Conservation (phyloP, 2,888 invertebrate genomes). For the Gymnoscelis rufifasciata region DNA sequence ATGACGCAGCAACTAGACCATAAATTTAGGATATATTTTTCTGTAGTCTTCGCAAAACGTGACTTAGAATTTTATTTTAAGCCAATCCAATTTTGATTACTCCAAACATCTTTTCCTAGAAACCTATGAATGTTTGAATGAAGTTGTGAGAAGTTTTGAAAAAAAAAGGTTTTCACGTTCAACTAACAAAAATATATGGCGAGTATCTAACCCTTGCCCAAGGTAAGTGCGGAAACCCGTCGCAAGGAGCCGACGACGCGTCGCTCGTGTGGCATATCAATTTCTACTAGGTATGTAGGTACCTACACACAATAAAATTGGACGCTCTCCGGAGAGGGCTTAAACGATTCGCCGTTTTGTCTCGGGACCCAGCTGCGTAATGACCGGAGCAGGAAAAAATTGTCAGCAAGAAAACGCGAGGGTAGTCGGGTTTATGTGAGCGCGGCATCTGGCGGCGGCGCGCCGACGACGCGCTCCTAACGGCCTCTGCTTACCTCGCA, state of each 20-base stretch:
- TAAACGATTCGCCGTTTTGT: slow-evolving; percentile 80
- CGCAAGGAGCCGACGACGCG: slow-evolving; percentile 45
- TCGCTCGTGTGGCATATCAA: slow-evolving; percentile 73
- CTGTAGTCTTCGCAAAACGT: too few species aligned
- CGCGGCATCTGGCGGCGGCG: slow-evolving; percentile 60
- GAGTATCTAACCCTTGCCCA: too few species aligned
- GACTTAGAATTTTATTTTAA: too few species aligned
- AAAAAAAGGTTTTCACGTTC: too few species aligned
- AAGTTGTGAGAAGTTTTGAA: too few species aligned
- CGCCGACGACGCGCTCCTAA: slow-evolving; percentile 70
- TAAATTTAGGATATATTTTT: too few species aligned
- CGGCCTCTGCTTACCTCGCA: slow-evolving; percentile 78
- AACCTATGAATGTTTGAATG: too few species aligned
- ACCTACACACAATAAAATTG: slow-evolving; percentile 72
- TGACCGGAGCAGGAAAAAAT: slow-evolving; percentile 78
- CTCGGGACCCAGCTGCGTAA: slow-evolving; percentile 78
- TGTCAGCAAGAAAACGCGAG: slow-evolving; percentile 79
- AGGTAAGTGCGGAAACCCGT: too few species aligned
- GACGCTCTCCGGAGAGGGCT: slow-evolving; percentile 78
- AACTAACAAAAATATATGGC: too few species aligned
- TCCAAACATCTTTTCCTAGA: too few species aligned
- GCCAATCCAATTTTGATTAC: too few species aligned
- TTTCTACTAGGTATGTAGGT: slow-evolving; percentile 64
- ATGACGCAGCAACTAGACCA: too few species aligned
- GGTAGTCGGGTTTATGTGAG: slow-evolving; percentile 77